Conservation (phyloP, 2,113 vertebrate genomes). For the Boleophthalmus pectinirostris region DNA sequence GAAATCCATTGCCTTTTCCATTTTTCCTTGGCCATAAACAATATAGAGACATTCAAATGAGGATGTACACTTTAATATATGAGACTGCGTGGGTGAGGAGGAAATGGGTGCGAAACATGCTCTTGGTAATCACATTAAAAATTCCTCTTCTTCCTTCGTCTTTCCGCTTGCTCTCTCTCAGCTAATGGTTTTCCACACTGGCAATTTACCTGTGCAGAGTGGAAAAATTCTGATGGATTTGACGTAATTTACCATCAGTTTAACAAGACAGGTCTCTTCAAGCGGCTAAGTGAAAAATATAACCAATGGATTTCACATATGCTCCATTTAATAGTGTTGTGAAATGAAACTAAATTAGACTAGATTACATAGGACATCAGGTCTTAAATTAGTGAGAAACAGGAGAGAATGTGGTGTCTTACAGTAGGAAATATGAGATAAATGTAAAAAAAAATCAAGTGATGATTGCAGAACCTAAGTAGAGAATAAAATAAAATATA, state of each 20-base stretch:
- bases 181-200: slow-evolving; percentile 23
- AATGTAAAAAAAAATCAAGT: no score
- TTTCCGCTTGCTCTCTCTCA: slow-evolving; percentile 16
- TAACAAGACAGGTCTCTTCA: background rate
- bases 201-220: background rate
- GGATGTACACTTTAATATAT: background rate
- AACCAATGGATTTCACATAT: background rate
- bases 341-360: background rate
- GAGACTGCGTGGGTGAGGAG: slow-evolving; percentile 22
- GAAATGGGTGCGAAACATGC: slow-evolving; percentile 29
- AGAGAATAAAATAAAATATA: no score
- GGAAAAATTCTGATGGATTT: background rate
- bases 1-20: background rate
- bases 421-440: no score
- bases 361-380: no score
- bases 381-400: no score
- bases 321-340: background rate
- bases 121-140: slow-evolving; percentile 50
- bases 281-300: background rate
- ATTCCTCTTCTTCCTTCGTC: slow-evolving; percentile 7
- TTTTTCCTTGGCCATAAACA: background rate
- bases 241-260: background rate
- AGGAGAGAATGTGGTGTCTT: no score
- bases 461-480: no score
- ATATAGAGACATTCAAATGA: background rate